Base-by-base conservation (phyloP, 2,797 vertebrate genomes). In the Discoglossus pictus region DNA sequence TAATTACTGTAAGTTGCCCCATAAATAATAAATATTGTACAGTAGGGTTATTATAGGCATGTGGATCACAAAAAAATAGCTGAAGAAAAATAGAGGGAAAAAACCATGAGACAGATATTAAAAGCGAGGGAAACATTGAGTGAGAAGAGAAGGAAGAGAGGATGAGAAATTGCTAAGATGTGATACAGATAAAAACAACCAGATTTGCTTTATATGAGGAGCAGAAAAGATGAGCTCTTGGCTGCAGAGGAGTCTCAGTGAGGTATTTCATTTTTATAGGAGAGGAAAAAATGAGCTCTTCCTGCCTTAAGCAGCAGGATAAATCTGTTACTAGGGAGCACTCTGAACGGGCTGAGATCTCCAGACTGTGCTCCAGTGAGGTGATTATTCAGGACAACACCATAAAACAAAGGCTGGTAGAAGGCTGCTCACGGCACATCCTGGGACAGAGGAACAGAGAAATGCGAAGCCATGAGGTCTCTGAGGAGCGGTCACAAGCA, bases 221-320 rank as follows among this genome's bases (percentile, higher is more conserved):
- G 54, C 60, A 70, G 27, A 8, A 31, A 31, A 31, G 27, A 31
- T 51, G 53, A 71, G 61, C 46, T 52, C 36, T 44, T 58, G 53
- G 36, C 52, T 64, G 35, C 27, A 59, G 38, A 25, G 7, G 15
- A 50, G 53, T 68, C 74, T 78, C 73, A 60, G 66, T 75, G 50
- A 76, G 72, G 66, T 0, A 0, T 71, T 79, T 75, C 76, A 76
- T 79, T 80, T 77, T 52, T 70, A 51, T 48, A 46, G 64, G 46
- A 53, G 54, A 73, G 48, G 48, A 75, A 75, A 72, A 59, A 64
- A 34, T 35, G 47, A 59, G 42, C 39, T 42, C 36, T 64, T 65
- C 53, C 38, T 71, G 68, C 61, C 61, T 71, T 71, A 71, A 71
- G 68, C 68, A 71, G 61, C 68, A 64, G 61, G 53, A 71, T 71